phyloP scores from a whole-genome alignment of 2,113 vertebrate genomes.

The Campylomormyrus numenius region DNA sequence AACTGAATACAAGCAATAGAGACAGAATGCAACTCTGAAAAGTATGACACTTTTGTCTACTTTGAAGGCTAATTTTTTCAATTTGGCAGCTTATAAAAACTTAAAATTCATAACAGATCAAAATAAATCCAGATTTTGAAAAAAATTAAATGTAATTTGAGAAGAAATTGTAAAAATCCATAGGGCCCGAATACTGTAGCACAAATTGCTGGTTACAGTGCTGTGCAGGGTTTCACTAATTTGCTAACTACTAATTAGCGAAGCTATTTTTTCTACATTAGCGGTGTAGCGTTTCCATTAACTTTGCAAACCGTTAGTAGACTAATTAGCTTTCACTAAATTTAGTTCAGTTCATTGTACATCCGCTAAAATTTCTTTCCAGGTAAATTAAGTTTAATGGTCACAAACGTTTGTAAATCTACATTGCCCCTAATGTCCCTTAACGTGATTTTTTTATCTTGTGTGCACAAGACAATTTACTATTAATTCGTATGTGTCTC shows the following conservation, averaged over 20 bases:
- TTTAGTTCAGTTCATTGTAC: not conserved
- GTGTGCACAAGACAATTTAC: too few relatives aligned
- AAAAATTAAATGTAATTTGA: not conserved
- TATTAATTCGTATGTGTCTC: too few relatives aligned
- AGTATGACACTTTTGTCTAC: too few relatives aligned
- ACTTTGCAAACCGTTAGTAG: not conserved
- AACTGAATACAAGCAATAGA: too few relatives aligned
- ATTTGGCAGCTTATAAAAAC: not conserved
- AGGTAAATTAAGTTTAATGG: not conserved
- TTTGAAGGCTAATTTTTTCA: too few relatives aligned
- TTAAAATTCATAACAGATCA: not conserved
- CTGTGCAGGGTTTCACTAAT: not conserved
- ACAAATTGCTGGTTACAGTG: not conserved
- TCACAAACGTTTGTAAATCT: not conserved
- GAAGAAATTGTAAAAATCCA: not conserved
- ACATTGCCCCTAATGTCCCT: not conserved
- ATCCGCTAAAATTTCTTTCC: not conserved
- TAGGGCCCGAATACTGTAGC: not conserved
- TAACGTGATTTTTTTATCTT: too few relatives aligned
- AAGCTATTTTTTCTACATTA: too few relatives aligned
- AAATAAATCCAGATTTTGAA: not conserved
- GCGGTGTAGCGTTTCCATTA: too few relatives aligned
- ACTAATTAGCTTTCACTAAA: not conserved
- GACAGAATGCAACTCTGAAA: too few relatives aligned
- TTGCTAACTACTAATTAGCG: too few relatives aligned